Percentiles rank a stretch among this genome's conserved stretches.
Evolutionary conservation across 2,888 invertebrate species (phyloP).

Genomic region (Chirona hameri): DNA sequence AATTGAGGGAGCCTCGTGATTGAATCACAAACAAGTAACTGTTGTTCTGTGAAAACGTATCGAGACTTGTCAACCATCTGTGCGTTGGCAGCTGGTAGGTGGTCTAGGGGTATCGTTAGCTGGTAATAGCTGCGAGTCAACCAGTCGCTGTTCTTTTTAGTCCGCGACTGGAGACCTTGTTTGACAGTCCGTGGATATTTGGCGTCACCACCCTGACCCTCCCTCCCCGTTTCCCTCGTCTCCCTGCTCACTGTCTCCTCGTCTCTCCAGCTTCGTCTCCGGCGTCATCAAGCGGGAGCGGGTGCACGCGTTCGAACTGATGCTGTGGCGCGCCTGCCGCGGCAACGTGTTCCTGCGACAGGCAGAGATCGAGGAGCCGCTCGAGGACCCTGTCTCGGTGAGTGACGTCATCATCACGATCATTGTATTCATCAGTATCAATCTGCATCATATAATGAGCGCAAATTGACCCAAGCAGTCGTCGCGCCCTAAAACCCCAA

Average conservation of each 20-base stretch:
- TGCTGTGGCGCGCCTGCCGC: conserved; percentile 89
- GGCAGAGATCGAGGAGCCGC: conserved; percentile 75
- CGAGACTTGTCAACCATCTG: no score
- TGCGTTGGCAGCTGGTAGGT: no score
- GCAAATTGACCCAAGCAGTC: no score
- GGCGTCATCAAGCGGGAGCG: conserved; percentile 88
- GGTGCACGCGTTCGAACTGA: conserved; percentile 82
- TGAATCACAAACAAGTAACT: no score
- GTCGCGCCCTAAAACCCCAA: no score
- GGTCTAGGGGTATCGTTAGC: no score
- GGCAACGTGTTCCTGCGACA: conserved; percentile 86
- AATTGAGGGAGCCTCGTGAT: no score
- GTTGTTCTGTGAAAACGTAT: no score
- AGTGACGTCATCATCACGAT: conserved; percentile 43
- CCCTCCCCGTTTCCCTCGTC: conserved; percentile 7
- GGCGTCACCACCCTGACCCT: conserved; percentile 32
- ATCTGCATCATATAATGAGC: no score
- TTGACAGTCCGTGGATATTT: no score
- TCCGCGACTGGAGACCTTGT: background rate
- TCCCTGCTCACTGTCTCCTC: conserved; percentile 1
- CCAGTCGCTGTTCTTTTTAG: background rate
- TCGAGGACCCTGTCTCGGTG: conserved; percentile 80
- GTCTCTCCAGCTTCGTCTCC: conserved; percentile 68
- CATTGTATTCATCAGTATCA: no score
- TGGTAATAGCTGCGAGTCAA: no score